Conservation (phyloP, 2,113 vertebrate genomes). For the Fulmarus glacialis region DNA sequence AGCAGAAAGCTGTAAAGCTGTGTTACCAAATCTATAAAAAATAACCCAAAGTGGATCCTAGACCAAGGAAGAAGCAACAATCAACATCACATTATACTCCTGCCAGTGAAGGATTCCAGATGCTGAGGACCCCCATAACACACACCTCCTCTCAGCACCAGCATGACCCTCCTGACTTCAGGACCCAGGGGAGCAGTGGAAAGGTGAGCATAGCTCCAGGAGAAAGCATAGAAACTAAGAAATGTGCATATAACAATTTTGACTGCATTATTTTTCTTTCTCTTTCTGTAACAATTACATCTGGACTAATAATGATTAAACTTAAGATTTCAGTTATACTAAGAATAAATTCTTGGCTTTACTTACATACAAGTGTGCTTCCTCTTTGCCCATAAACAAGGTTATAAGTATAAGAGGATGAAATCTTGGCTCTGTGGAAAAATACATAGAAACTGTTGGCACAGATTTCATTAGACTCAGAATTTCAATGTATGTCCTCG, state of each 20-base stretch:
- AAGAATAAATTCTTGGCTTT: neutral
- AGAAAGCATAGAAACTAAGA: neutral
- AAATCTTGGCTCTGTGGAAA: neutral
- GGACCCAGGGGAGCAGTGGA: neutral
- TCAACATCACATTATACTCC: neutral
- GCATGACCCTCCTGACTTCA: neutral
- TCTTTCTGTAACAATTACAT: neutral
- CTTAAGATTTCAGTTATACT: neutral
- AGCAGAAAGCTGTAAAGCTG: neutral
- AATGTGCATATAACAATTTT: rapidly evolving
- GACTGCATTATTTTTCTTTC: neutral
- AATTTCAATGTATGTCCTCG: neutral
- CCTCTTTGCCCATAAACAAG: neutral
- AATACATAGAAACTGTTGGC: neutral
- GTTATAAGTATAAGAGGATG: neutral
- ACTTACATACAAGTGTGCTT: neutral
- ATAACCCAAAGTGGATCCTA: neutral
- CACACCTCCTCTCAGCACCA: neutral
- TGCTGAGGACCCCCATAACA: neutral
- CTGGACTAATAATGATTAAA: neutral
- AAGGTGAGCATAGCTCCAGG: neutral
- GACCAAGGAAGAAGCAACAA: neutral
- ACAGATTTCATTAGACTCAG: neutral
- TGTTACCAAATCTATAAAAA: neutral
- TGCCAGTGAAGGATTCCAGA: neutral